Evolutionary conservation across 2,888 invertebrate species (phyloP), one percentile per base, ranked within the genome.

Genomic region (Aromia moschata): DNA sequence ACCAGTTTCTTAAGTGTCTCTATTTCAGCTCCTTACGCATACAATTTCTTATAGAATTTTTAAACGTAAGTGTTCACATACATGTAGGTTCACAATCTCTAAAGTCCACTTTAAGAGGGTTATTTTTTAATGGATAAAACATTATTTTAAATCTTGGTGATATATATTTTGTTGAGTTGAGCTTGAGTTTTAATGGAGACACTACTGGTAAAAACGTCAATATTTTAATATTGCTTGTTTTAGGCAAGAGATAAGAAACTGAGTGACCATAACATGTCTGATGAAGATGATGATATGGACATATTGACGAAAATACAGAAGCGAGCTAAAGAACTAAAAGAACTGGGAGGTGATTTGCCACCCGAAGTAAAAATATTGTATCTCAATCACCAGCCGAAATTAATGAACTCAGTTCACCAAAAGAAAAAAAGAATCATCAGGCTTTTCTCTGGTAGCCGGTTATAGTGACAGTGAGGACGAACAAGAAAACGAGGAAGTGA

Each of bases 401-500:
- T 40, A 62, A 17, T n/a, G n/a, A n/a, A 45, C 31, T 38, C 25
- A 33, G 12, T 18, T 17, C 33, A 43, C n/a, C 58, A 37, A 58
- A 53, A 45, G 53, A 37, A 33, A 56, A 49, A 60, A 59, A 68
- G 63, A 37, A 54, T 36, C 68, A 56, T 64, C 71, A 10, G 74
- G 78, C 0, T 76, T 84, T 64, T 83, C 84, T 0, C 70, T 85
- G 40, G 82, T 85, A 0, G 83, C 85, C n/a, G 83, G 83, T 14
- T 86, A 86, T 60, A 83, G 84, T 60, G 84, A 84, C 64, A 82
- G 83, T 0, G 84, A 84, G 17, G 79, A 77, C 17, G 83, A 83
- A 49, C 17, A 51, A 4, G 80, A 83, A 17, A 77, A 54, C 44
- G 67, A 69, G 45, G 61, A 65, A 52, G 47, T 58, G 11, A 51